phyloP scores from a whole-genome alignment of 2,797 vertebrate genomes.

The Urocyon cinereoargenteus region DNA sequence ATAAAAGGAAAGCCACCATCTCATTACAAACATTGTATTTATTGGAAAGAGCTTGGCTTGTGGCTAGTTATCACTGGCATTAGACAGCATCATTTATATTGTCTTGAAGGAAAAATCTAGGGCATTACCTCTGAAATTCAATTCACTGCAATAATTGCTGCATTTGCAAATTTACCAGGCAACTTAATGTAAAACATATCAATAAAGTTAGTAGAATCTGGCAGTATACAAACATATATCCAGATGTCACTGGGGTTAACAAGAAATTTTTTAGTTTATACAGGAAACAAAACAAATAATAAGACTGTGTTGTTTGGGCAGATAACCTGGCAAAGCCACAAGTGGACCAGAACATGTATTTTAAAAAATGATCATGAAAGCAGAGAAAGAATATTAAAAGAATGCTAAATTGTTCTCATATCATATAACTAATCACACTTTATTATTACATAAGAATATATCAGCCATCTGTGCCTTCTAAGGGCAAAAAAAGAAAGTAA shows the following conservation, averaged over 20 bases:
- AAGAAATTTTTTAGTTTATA: conserved; percentile 70
- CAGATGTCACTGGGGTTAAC: conserved; percentile 70
- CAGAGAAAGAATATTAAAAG: background rate
- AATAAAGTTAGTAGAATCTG: conserved; percentile 53
- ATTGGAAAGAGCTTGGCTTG: conserved; percentile 59
- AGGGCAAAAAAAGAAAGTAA: background rate
- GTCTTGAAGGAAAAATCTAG: conserved; percentile 44
- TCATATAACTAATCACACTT: conserved; percentile 16
- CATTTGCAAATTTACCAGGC: conserved; percentile 77
- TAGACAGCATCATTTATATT: conserved; percentile 50
- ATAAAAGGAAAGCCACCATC: conserved; percentile 42
- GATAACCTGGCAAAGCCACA: conserved; percentile 42
- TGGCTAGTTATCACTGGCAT: conserved; percentile 59
- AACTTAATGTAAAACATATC: conserved; percentile 65
- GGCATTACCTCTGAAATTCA: conserved; percentile 71
- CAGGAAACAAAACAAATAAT: conserved; percentile 53
- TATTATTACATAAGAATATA: conserved; percentile 2
- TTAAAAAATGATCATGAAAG: background rate
- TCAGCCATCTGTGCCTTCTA: background rate
- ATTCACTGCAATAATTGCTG: conserved; percentile 70
- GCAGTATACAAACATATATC: conserved; percentile 72
- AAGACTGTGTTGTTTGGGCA: conserved; percentile 7
- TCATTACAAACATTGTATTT: conserved; percentile 63
- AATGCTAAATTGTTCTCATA: background rate
- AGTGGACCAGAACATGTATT: background rate